Percentiles rank a stretch among this genome's conserved stretches.
Conservation (phyloP, 2,888 invertebrate genomes). For the Eucriotettix oculatus region DNA sequence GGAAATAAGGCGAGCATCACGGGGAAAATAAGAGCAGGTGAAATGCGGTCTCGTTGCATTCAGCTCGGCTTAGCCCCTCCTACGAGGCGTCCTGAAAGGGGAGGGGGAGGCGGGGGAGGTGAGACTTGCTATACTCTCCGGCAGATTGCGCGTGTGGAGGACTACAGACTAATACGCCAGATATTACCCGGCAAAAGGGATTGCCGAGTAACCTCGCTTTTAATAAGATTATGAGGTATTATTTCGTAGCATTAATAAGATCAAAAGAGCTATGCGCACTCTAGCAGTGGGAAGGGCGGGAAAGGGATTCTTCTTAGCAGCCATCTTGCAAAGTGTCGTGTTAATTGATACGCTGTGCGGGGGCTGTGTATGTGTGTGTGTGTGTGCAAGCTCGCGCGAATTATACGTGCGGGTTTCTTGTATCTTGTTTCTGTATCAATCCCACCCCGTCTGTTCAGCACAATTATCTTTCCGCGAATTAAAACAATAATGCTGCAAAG, state of each 20-base stretch:
- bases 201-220: neutral
- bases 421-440: neutral
- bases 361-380: neutral
- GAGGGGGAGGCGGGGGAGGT: neutral
- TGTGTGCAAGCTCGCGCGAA: neutral
- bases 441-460: no score
- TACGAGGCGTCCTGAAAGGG: neutral
- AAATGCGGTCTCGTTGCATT: neutral
- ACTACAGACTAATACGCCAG: neutral
- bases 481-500: no score
- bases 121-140: no score
- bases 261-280: constrained; percentile 41
- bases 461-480: no score
- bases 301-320: neutral
- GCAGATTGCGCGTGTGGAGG: no score
- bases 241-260: constrained; percentile 61
- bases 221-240: constrained; percentile 61
- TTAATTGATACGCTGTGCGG: neutral
- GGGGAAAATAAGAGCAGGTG: neutral
- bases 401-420: neutral
- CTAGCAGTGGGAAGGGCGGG: neutral
- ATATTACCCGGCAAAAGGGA: neutral
- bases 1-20: neutral
- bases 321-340: neutral
- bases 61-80: neutral